Base-by-base conservation (phyloP, 2,113 vertebrate genomes). In the Blennius ocellaris region DNA sequence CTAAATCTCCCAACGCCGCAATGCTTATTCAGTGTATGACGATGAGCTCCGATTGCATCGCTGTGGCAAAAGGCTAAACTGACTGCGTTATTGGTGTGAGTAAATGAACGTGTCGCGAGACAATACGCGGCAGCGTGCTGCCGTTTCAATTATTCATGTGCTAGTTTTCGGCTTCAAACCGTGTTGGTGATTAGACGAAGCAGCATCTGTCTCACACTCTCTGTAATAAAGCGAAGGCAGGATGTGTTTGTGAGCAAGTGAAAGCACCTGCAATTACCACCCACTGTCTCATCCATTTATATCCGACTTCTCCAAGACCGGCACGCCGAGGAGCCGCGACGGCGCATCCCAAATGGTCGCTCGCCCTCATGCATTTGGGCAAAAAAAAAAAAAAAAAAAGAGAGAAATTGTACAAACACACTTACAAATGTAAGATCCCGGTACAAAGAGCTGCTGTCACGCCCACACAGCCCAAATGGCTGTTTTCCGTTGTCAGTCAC, bases 401-500 rank as follows among this genome's bases (percentile, higher is more conserved):
- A n/a, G n/a, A n/a, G n/a, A n/a, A n/a, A n/a, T n/a, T 65, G 56
- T 63, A 71, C 76, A 85, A 84, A 75, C 82, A 82, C 58, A 49
- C 78, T 80, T 61, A 60, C 57, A 77, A 83, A 79, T 80, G 51
- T 74, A 58, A 85, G 56, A 65, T 73, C 71, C 72, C 44, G 49
- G 48, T 62, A 81, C 75, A 80, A 83, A 87, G 73, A 81, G 81
- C 70, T 71, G 30, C 80, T 71, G 83, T 87, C 80, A 76, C 76
- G 16, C 73, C 81, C 76, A 47, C 76, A 47, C 69, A 49, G 66
- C 71, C 82, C 77, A 86, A 89, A 89, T 87, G 79, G 82, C 86
- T 89, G 89, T 90, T 91, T 90, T 90, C 78, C 72, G 82, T 83
- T 90, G 86, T 89, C 86, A 89, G 83, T 89, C 87, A 87, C 78